Base-by-base conservation (phyloP, 2,888 invertebrate genomes). In the Tanytarsus gracilentus region DNA sequence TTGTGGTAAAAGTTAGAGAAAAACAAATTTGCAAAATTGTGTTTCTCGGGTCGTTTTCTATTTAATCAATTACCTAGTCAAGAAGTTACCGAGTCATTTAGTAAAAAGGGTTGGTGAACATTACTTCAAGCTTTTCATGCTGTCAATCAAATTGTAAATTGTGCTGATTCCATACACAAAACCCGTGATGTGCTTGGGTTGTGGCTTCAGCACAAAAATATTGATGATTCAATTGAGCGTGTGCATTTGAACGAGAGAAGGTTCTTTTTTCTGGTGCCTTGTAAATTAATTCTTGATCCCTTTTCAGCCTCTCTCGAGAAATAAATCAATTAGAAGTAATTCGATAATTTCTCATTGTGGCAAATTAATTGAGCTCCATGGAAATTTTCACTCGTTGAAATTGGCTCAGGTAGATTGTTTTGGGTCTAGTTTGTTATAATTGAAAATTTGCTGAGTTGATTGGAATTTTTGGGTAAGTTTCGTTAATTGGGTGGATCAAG, bases 151-250 rank as follows among this genome's bases (percentile, higher is more conserved):
- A 33, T 5, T 33, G 9, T n/a, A 11, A 4, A 3, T 33, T 5
- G 5, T 29, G 29, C 29, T 29, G 29, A 29, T 29, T 29, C 9
- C 9, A 7, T 5, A 29, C 29, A 29, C 5, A 29, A 29, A 29
- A 29, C 9, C 9, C 9, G 5, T 7, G 5, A 29, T 9, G 29
- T 29, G 5, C 5, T 5, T 9, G 14, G 7, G 36, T 36, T 4
- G 14, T 1, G 4, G 36, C 14, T 14, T 36, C 36, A 2, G 36
- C 7, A 44, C 11, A 44, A 44, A 25, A n/a, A 49, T 18, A 7
- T 26, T 49, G 49, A 49, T 49, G 27, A 49, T n/a, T 49, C 26
- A 49, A 49, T 49, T 49, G 49, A 11, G 49, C 27, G 49, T 44
- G 44, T 18, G 23, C 23, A 8, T 44, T 25, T 26, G 27, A 49